phyloP scores from a whole-genome alignment of 2,888 invertebrate species.

The Microplitis manilae region DNA sequence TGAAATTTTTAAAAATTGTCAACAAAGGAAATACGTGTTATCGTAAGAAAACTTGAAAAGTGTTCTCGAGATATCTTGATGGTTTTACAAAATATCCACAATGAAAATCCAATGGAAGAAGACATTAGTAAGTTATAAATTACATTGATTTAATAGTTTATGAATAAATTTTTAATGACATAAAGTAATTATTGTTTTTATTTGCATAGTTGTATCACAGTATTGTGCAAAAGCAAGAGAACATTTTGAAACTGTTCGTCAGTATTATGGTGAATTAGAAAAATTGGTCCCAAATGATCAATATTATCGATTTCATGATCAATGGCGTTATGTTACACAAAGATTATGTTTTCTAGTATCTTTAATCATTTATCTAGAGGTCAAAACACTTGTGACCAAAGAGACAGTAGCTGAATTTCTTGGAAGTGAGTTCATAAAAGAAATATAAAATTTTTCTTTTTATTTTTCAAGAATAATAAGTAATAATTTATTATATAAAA shows the following conservation, averaged over 20 bases:
- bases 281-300: constrained; percentile 81
- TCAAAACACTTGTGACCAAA: constrained; percentile 81
- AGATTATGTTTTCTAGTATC: constrained; percentile 84
- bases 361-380: constrained; percentile 85
- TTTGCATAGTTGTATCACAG: constrained; percentile 73
- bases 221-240: constrained; percentile 79
- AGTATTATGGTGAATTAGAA: constrained; percentile 78
- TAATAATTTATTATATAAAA: no score
- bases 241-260: constrained; percentile 78
- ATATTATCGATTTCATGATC: constrained; percentile 90
- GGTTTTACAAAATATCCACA: constrained; percentile 86
- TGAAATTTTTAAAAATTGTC: background rate
- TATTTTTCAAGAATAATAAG: no score
- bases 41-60: constrained; percentile 85
- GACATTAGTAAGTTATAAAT: constrained; percentile 73
- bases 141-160: constrained; percentile 33
- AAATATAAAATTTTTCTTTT: background rate
- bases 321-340: constrained; percentile 89
- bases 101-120: constrained; percentile 77
- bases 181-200: constrained; percentile 37
- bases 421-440: constrained; percentile 76
- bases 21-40: constrained; percentile 78
- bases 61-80: constrained; percentile 85
- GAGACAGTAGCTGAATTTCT: constrained; percentile 84
- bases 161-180: background rate